Conservation (phyloP, 2,797 vertebrate genomes). For the Apogon hyalosoma region DNA sequence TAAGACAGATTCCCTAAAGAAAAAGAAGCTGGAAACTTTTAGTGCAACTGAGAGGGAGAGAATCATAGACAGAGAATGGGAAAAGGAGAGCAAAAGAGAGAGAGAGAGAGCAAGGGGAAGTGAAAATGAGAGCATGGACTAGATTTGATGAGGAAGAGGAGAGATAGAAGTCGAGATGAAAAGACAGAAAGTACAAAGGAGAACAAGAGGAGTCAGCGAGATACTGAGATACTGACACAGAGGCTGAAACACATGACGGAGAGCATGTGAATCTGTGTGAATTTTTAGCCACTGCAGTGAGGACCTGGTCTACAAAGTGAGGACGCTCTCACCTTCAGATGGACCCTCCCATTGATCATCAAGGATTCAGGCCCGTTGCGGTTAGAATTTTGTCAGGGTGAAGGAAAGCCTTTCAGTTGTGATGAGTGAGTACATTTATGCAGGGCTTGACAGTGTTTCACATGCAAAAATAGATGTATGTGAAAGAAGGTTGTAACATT, state of each 20-base stretch:
- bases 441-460: too few relatives aligned
- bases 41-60: not conserved
- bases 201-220: conserved; percentile 53
- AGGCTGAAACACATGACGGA: conserved; percentile 38
- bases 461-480: too few relatives aligned
- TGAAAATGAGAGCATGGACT: conserved; percentile 28
- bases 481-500: too few relatives aligned
- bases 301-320: too few relatives aligned
- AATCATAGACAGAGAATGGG: not conserved
- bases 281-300: too few relatives aligned
- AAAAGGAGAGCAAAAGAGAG: not conserved
- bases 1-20: conserved; percentile 26
- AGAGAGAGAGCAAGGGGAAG: conserved; percentile 1
- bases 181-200: conserved; percentile 47
- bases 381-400: too few relatives aligned
- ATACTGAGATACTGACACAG: conserved; percentile 50
- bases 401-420: too few relatives aligned
- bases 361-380: too few relatives aligned
- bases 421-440: too few relatives aligned
- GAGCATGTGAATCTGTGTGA: conserved; percentile 12
- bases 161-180: conserved; percentile 55
- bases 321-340: too few relatives aligned
- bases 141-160: conserved; percentile 47
- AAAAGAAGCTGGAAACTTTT: conserved; percentile 36
- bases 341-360: too few relatives aligned